Evolutionary conservation across 2,797 vertebrate species (phyloP).

Genomic region (Anas bernieri): DNA sequence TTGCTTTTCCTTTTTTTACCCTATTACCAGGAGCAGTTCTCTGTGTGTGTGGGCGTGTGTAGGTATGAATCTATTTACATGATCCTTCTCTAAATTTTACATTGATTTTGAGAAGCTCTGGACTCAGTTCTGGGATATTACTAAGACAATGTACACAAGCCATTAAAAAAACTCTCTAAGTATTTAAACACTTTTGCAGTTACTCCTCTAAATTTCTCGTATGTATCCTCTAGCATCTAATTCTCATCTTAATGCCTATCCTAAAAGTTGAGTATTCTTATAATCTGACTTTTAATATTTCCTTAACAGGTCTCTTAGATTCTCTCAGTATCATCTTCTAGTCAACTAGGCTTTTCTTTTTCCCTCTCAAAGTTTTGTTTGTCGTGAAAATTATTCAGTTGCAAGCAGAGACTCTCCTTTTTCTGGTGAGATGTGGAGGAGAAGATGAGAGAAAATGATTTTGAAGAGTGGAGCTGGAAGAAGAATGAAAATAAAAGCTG

Average conservation of each 20-base stretch:
- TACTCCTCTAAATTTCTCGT: not conserved
- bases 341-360: not conserved
- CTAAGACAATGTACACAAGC: not conserved
- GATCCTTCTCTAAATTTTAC: not conserved
- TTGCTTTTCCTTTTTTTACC: not conserved
- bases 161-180: not conserved
- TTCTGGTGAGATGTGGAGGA: constrained; percentile 6
- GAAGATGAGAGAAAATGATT: constrained; percentile 26
- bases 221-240: not conserved
- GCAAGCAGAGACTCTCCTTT: not conserved
- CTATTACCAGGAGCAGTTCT: not conserved
- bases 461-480: constrained; percentile 7
- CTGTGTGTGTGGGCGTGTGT: not conserved
- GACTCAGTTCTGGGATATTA: not conserved
- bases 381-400: constrained; percentile 2
- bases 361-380: not conserved
- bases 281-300: not conserved
- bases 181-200: not conserved
- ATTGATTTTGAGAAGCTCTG: not conserved
- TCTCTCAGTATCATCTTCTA: not conserved
- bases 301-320: not conserved
- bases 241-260: not conserved
- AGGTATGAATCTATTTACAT: not conserved
- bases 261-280: not conserved
- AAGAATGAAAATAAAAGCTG: constrained; percentile 14